Evolutionary conservation across 2,888 invertebrate species (phyloP).

Genomic region (Brenthis hecate): DNA sequence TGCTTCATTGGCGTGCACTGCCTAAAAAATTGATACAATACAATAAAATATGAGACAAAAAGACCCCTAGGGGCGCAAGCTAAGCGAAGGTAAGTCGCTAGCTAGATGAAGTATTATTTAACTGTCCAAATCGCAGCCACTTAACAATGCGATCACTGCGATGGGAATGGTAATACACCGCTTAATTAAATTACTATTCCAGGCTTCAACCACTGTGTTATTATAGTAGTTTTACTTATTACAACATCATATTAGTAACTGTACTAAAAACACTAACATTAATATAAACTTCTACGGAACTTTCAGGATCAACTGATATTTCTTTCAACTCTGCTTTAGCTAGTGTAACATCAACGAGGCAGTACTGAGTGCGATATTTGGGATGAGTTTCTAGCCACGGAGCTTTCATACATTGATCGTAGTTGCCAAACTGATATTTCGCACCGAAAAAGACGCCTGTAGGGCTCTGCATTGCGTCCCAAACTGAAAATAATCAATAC

Average conservation of each 20-base stretch:
- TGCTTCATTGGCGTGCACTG: too few relatives aligned
- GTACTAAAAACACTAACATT: conserved; percentile 38
- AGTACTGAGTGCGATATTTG: conserved; percentile 68
- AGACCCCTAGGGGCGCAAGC: too few relatives aligned
- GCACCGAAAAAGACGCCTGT: conserved; percentile 80
- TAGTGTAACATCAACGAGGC: conserved; percentile 66
- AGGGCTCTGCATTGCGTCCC: conserved; percentile 83
- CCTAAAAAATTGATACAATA: too few relatives aligned
- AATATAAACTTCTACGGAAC: conserved; percentile 41
- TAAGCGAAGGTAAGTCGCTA: too few relatives aligned
- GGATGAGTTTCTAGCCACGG: conserved; percentile 57
- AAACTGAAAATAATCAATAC: conserved; percentile 63
- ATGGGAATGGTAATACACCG: too few relatives aligned
- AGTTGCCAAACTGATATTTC: conserved; percentile 82
- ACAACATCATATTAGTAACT: background rate
- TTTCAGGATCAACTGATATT: conserved; percentile 38
- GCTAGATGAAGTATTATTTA: too few relatives aligned
- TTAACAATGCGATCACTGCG: too few relatives aligned
- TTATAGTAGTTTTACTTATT: background rate
- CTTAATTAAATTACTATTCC: too few relatives aligned
- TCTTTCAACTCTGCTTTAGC: conserved; percentile 17
- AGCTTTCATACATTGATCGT: conserved; percentile 78
- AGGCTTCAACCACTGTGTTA: too few relatives aligned
- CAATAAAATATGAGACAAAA: too few relatives aligned
- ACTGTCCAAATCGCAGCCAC: too few relatives aligned